phyloP scores from a whole-genome alignment of 2,888 invertebrate genomes.

The Morpho achilles region DNA sequence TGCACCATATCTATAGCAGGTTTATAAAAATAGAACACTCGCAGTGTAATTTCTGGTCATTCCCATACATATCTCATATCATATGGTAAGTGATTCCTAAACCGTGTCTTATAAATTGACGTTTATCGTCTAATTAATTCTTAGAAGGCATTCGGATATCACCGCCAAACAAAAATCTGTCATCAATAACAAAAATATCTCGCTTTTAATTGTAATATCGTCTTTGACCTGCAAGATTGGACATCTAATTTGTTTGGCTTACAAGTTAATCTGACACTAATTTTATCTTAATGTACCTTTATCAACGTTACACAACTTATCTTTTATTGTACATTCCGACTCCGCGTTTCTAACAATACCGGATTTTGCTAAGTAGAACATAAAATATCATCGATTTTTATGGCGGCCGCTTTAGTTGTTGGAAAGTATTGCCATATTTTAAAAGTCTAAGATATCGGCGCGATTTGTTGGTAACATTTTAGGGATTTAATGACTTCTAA shows the following conservation, averaged over 20 bases:
- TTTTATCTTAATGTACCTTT: conserved; percentile 48
- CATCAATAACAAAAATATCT: conserved; percentile 5
- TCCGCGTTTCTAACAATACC: conserved; percentile 49
- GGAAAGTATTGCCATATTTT: conserved; percentile 38
- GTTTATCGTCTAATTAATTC: too few relatives aligned
- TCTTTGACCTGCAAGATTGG: neutral
- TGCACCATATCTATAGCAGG: too few relatives aligned
- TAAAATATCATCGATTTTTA: conserved; percentile 56
- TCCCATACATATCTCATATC: too few relatives aligned
- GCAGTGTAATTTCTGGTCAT: too few relatives aligned
- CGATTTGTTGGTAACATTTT: conserved; percentile 33
- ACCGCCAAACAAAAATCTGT: too few relatives aligned
- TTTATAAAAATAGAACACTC: too few relatives aligned
- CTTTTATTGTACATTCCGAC: conserved; percentile 30
- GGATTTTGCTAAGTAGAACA: conserved; percentile 60
- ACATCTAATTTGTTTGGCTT: conserved; percentile 21
- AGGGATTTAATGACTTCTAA: conserved; percentile 30
- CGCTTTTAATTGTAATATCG: conserved; percentile 19
- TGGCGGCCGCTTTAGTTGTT: conserved; percentile 39
- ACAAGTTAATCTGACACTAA: conserved; percentile 47
- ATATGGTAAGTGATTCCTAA: too few relatives aligned
- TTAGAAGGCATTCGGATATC: too few relatives aligned
- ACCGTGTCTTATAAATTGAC: too few relatives aligned
- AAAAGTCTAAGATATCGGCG: conserved; percentile 28
- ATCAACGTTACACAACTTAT: conserved; percentile 41